phyloP scores from a whole-genome alignment of 1,140 invertebrate species.

The Tetragnatha versicolor region DNA sequence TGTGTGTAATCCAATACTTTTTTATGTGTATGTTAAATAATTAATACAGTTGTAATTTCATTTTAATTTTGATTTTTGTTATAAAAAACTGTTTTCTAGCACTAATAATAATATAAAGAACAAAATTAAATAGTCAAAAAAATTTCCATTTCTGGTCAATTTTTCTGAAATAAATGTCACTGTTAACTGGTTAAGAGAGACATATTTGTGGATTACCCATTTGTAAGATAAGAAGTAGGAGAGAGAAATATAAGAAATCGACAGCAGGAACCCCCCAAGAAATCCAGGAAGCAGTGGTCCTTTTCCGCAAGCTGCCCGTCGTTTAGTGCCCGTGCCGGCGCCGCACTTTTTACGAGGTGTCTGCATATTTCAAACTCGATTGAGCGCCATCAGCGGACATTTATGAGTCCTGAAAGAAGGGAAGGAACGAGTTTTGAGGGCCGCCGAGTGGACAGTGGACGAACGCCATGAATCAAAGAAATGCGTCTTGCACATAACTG shows the following conservation, averaged over 20 bases:
- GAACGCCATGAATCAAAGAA: slow-evolving; percentile 41
- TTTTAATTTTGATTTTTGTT: no score
- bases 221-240: not conserved
- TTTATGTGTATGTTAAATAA: no score
- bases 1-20: no score
- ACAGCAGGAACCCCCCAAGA: not conserved
- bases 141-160: no score
- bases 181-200: not conserved
- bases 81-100: no score
- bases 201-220: not conserved
- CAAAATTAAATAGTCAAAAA: no score
- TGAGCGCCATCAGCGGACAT: slow-evolving; percentile 45
- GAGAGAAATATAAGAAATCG: not conserved
- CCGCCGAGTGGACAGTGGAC: slow-evolving; percentile 38
- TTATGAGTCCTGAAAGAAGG: slow-evolving; percentile 15
- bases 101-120: no score
- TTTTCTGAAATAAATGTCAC: not conserved
- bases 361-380: slow-evolving; percentile 53
- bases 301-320: not conserved
- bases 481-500: no score
- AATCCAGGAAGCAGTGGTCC: not conserved
- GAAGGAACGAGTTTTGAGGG: slow-evolving; percentile 1
- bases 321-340: not conserved
- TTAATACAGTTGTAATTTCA: no score
- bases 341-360: slow-evolving; percentile 45